Percentiles rank a stretch among this genome's conserved stretches.
Evolutionary conservation across 2,888 invertebrate species (phyloP).

Genomic region (Plebejus argus): DNA sequence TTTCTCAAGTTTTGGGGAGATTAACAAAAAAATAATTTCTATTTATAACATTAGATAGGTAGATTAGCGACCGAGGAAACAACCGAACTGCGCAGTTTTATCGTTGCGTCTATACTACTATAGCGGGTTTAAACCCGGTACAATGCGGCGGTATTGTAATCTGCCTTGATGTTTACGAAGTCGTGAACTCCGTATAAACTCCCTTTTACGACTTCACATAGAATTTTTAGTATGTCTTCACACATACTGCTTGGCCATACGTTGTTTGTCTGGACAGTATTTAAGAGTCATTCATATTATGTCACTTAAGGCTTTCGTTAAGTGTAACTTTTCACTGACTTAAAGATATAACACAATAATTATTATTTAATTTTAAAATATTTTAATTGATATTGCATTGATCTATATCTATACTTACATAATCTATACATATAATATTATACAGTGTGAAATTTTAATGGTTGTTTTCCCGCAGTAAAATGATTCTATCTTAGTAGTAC

Average conservation of each 20-base stretch:
- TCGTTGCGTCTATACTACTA: not conserved
- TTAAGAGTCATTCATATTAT: not conserved
- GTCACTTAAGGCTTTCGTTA: too few relatives aligned
- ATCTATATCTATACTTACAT: too few relatives aligned
- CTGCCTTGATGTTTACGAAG: constrained; percentile 13
- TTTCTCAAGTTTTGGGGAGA: too few relatives aligned
- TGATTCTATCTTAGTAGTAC: too few relatives aligned
- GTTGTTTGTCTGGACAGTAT: not conserved
- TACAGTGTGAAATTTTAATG: too few relatives aligned
- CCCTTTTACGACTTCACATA: constrained; percentile 8
- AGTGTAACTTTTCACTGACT: not conserved
- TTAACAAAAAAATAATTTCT: too few relatives aligned
- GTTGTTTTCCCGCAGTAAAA: too few relatives aligned
- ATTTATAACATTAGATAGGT: too few relatives aligned
- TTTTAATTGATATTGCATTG: too few relatives aligned
- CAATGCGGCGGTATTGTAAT: constrained; percentile 21
- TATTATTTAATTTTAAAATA: not conserved
- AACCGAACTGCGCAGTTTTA: not conserved
- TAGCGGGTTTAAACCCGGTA: not conserved
- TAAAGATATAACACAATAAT: not conserved
- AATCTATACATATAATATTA: too few relatives aligned
- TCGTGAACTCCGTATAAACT: constrained; percentile 8
- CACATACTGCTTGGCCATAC: not conserved
- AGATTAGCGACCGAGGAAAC: not conserved
- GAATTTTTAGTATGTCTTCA: not conserved